Conservation (phyloP, 2,113 vertebrate genomes). For the Corythoichthys intestinalis region DNA sequence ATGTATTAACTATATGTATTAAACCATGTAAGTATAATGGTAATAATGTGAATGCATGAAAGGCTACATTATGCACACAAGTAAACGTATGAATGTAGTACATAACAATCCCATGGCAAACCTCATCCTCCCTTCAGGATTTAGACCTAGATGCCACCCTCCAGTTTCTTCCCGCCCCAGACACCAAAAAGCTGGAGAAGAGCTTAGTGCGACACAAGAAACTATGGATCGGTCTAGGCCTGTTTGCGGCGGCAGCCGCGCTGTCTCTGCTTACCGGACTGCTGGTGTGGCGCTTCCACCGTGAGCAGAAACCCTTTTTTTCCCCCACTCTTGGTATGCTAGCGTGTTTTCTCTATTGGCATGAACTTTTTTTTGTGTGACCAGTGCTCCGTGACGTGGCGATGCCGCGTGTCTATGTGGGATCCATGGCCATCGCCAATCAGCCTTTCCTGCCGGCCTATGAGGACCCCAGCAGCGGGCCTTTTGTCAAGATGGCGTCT, state of each 20-base stretch:
- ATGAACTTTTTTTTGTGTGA: not conserved
- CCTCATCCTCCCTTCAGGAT: conserved; percentile 26
- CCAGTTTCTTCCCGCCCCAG: conserved; percentile 40
- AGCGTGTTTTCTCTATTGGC: not conserved
- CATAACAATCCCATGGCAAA: not conserved
- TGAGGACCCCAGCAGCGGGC: conserved; percentile 47
- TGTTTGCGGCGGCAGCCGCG: conserved; percentile 2
- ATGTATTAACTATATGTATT: no score
- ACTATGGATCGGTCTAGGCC: conserved; percentile 2
- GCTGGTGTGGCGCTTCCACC: conserved; percentile 68
- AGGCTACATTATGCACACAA: no score
- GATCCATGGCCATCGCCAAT: conserved; percentile 59
- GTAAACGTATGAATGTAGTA: no score
- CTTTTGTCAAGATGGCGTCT: conserved; percentile 49
- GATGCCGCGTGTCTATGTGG: conserved; percentile 54
- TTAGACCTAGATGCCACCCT: conserved; percentile 2
- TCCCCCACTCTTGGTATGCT: not conserved
- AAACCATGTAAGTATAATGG: no score
- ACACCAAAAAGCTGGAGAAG: conserved; percentile 49
- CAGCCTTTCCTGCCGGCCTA: conserved; percentile 34
- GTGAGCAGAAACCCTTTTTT: conserved; percentile 42
- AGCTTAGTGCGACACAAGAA: not conserved
- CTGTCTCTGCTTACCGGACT: conserved; percentile 54
- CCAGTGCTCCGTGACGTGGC: conserved; percentile 45
- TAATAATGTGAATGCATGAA: no score